phyloP scores from a whole-genome alignment of 1,140 invertebrate genomes.

The Trissolcus basalis region DNA sequence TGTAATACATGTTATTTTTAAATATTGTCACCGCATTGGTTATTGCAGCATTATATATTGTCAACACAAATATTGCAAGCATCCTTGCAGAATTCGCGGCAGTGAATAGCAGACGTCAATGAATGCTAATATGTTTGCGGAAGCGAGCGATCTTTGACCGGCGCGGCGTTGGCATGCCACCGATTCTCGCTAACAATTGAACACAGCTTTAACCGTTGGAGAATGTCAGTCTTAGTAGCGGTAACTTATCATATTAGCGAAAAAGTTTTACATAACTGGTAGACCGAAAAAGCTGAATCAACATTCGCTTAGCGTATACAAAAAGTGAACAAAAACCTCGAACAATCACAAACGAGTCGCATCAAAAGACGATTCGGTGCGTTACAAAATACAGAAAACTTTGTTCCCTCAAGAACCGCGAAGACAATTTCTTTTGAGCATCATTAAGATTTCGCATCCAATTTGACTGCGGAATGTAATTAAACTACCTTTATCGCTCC shows the following conservation, averaged over 20 bases:
- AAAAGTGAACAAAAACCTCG: background rate
- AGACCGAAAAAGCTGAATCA: constrained; percentile 1
- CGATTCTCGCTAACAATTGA: constrained; percentile 21
- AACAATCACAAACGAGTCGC: background rate
- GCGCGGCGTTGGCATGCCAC: constrained; percentile 1
- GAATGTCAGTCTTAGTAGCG: constrained; percentile 19
- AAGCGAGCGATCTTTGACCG: constrained; percentile 10
- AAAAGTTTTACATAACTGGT: constrained; percentile 1
- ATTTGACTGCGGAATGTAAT: constrained; percentile 46
- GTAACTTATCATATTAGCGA: constrained; percentile 11
- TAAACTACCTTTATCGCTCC: constrained; percentile 28
- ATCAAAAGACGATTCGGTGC: constrained; percentile 15
- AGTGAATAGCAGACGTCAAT: constrained; percentile 13
- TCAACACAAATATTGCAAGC: constrained; percentile 4
- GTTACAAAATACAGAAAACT: constrained; percentile 1
- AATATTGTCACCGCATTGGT: constrained; percentile 2
- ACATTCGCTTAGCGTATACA: background rate
- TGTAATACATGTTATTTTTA: too few relatives aligned
- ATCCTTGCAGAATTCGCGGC: constrained; percentile 7
- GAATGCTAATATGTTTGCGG: constrained; percentile 14
- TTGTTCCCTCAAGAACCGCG: background rate
- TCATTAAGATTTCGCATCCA: constrained; percentile 21
- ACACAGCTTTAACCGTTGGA: constrained; percentile 19
- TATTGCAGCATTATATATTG: too few relatives aligned
- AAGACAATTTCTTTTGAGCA: constrained; percentile 19